phyloP scores from a whole-genome alignment of 2,888 invertebrate species.

The Myopa tessellatipennis region DNA sequence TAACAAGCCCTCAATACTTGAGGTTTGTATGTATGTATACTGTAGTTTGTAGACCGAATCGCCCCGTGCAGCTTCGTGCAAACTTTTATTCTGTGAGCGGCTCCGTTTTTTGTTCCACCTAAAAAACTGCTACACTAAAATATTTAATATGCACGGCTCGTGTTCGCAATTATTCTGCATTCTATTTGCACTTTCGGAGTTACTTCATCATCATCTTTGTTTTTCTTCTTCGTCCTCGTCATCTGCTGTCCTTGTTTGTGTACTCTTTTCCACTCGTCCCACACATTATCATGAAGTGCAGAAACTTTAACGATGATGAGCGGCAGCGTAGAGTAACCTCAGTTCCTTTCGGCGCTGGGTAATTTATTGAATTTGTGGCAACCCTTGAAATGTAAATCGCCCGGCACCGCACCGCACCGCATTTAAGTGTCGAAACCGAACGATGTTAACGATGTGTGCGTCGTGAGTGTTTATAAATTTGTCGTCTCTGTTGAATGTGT shows the following conservation, averaged over 20 bases:
- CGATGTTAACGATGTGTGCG: too few relatives aligned
- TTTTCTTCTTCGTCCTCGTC: not conserved
- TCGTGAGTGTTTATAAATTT: too few relatives aligned
- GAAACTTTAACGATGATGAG: slow-evolving; percentile 24
- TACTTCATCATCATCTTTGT: slow-evolving; percentile 3
- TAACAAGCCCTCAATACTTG: not conserved
- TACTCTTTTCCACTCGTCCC: slow-evolving; percentile 1
- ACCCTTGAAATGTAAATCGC: slow-evolving; percentile 7
- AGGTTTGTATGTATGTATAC: too few relatives aligned
- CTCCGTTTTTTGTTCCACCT: not conserved
- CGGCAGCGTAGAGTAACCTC: not conserved
- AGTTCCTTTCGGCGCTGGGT: not conserved
- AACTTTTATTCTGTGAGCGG: not conserved
- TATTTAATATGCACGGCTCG: slow-evolving; percentile 24
- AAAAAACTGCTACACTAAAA: not conserved
- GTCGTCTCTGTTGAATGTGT: too few relatives aligned
- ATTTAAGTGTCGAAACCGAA: too few relatives aligned
- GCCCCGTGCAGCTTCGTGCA: not conserved
- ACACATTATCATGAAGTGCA: slow-evolving; percentile 32
- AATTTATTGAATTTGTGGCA: slow-evolving; percentile 9
- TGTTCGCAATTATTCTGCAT: slow-evolving; percentile 32
- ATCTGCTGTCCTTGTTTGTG: not conserved
- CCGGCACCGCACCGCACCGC: too few relatives aligned
- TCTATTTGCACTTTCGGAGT: slow-evolving; percentile 10
- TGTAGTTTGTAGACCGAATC: not conserved